Percentiles rank a stretch among this genome's conserved stretches.
These are phyloP conservation scores for Yasuhikotakia modesta DNA, from an alignment of 2,797 vertebrate species.

Conservation along the genomic window DNA sequence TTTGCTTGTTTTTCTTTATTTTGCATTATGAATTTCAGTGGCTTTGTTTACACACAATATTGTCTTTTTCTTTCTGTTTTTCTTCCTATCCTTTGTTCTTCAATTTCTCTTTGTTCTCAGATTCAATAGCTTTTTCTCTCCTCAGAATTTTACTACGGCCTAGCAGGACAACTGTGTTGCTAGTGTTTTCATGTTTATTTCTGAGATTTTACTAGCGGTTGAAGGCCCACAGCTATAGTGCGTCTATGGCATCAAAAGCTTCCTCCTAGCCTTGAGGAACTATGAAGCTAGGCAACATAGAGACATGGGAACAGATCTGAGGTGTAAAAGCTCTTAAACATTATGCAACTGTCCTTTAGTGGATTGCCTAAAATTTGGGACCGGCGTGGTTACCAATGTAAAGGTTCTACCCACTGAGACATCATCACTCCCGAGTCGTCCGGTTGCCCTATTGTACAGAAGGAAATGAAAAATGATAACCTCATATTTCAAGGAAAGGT, in stretches of 20 bases:
- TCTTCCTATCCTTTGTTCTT: too few species aligned
- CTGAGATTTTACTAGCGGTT: too few species aligned
- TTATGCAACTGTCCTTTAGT: neutral
- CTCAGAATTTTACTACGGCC: too few species aligned
- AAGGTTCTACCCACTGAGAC: slow-evolving; percentile 25
- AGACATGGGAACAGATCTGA: neutral
- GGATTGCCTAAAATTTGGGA: neutral
- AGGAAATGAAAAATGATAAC: slow-evolving; percentile 42
- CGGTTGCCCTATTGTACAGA: slow-evolving; percentile 15
- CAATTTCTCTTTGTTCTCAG: too few species aligned
- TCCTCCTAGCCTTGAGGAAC: neutral
- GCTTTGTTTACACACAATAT: too few species aligned
- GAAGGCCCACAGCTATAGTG: too few species aligned
- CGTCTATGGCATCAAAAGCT: too few species aligned
- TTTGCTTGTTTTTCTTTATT: slow-evolving; percentile 14
- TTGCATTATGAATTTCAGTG: neutral
- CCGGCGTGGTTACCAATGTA: slow-evolving; percentile 2
- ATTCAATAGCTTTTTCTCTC: too few species aligned
- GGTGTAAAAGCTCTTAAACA: neutral
- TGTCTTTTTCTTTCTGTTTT: too few species aligned
- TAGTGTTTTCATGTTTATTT: too few species aligned
- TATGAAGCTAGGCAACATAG: neutral
- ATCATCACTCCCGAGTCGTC: neutral
- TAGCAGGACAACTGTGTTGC: too few species aligned
- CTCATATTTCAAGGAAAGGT: slow-evolving; percentile 27